Conservation (phyloP, 2,797 vertebrate genomes). For the Ispidina lecontei region DNA sequence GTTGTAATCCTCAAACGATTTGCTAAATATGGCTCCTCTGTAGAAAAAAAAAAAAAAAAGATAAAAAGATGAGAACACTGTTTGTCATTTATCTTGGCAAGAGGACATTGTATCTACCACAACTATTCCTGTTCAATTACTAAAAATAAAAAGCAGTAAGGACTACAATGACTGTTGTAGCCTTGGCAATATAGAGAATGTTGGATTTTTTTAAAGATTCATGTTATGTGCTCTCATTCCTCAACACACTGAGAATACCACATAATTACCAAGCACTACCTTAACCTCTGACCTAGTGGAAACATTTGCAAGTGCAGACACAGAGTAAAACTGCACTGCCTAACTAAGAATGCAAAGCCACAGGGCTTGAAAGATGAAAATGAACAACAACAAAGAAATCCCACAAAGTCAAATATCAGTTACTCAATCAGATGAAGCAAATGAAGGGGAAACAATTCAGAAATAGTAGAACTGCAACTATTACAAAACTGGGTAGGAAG, state of each 20-base stretch:
- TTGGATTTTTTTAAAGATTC: background rate
- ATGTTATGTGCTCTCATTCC: background rate
- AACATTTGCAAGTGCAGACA: background rate
- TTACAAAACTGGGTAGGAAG: background rate
- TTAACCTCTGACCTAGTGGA: background rate
- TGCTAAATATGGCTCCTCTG: background rate
- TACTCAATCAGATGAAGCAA: background rate
- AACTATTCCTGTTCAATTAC: background rate
- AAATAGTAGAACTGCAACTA: background rate
- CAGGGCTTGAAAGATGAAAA: background rate
- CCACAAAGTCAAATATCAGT: background rate
- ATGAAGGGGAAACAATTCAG: background rate
- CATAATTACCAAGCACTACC: background rate
- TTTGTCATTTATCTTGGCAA: constrained; percentile 35
- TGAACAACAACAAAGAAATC: accelerated
- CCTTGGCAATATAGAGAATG: background rate
- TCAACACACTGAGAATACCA: background rate
- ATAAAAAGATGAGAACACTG: background rate
- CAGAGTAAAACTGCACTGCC: background rate
- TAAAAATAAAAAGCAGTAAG: constrained; percentile 33
- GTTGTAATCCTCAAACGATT: background rate
- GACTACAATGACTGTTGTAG: background rate
- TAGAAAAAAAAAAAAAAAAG: background rate
- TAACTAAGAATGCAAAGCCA: background rate
- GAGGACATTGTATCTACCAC: background rate